phyloP scores from a whole-genome alignment of 2,888 invertebrate species.

The Teinopalpus imperialis region DNA sequence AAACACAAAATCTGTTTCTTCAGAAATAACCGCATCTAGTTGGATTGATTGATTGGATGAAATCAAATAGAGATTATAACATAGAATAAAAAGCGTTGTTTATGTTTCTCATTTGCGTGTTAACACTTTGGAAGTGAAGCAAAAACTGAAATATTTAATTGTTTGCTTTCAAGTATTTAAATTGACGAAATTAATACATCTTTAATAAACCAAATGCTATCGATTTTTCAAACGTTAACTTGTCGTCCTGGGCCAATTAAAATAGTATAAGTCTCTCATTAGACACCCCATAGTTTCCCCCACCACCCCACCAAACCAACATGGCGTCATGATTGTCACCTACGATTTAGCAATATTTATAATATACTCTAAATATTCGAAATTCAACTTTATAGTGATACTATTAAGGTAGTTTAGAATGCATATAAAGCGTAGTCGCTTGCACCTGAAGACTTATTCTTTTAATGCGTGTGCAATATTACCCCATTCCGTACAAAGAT shows the following conservation, averaged over 20 bases:
- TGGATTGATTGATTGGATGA: too few relatives aligned
- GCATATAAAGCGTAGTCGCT: conserved; percentile 22
- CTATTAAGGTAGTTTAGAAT: conserved; percentile 36
- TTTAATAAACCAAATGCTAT: conserved; percentile 64
- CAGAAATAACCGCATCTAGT: too few relatives aligned
- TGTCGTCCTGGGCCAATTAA: conserved; percentile 72
- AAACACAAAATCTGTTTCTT: too few relatives aligned
- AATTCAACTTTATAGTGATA: conserved; percentile 35
- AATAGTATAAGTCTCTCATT: conserved; percentile 73
- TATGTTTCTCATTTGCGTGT: too few relatives aligned
- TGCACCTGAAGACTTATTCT: conserved; percentile 70
- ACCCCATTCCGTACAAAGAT: conserved; percentile 49
- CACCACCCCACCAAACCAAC: conserved; percentile 68
- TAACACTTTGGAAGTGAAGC: too few relatives aligned
- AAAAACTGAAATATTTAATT: too few relatives aligned
- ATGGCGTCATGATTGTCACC: conserved; percentile 79
- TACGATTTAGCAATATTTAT: conserved; percentile 50
- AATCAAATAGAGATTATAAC: too few relatives aligned
- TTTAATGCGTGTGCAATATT: conserved; percentile 65
- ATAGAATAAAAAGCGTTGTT: too few relatives aligned
- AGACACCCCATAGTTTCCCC: conserved; percentile 64
- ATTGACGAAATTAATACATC: conserved; percentile 43
- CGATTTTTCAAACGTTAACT: conserved; percentile 53
- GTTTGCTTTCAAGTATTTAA: too few relatives aligned
- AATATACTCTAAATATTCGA: conserved; percentile 25